Conservation (phyloP, 2,888 invertebrate species). For the Tachystola acroxantha region DNA sequence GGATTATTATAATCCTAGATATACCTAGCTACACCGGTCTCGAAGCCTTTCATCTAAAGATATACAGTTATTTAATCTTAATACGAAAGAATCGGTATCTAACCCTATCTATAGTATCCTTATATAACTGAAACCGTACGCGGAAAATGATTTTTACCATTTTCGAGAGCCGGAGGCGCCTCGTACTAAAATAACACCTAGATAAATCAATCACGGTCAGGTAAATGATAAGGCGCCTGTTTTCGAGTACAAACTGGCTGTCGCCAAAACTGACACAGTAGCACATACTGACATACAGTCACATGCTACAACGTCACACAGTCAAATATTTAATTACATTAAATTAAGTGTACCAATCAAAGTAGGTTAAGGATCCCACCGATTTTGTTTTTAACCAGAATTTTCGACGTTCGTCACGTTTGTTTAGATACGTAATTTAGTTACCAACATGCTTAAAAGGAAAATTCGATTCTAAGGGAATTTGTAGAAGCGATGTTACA, state of each 20-base stretch:
- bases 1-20: too few species aligned
- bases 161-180: slow-evolving; percentile 1
- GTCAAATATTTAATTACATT: slow-evolving; percentile 40
- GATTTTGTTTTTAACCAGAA: neutral
- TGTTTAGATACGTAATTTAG: too few species aligned
- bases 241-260: slow-evolving; percentile 39
- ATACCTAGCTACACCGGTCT: neutral
- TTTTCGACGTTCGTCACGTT: neutral
- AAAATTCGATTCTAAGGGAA: too few species aligned
- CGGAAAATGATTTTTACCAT: slow-evolving; percentile 1
- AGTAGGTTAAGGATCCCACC: slow-evolving; percentile 34
- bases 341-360: slow-evolving; percentile 33
- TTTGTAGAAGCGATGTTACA: too few species aligned
- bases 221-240: slow-evolving; percentile 43
- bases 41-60: neutral
- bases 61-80: too few species aligned
- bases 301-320: slow-evolving; percentile 51
- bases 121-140: neutral
- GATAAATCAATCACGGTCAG: slow-evolving; percentile 68
- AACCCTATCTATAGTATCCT: too few species aligned
- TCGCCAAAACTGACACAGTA: slow-evolving; percentile 28
- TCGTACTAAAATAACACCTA: slow-evolving; percentile 16
- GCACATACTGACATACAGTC: slow-evolving; percentile 28
- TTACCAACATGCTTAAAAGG: too few species aligned
- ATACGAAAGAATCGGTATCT: too few species aligned